These are phyloP conservation scores for Eleutherodactylus coqui DNA, from an alignment of 2,797 vertebrate genomes.

Conservation along the genomic window DNA sequence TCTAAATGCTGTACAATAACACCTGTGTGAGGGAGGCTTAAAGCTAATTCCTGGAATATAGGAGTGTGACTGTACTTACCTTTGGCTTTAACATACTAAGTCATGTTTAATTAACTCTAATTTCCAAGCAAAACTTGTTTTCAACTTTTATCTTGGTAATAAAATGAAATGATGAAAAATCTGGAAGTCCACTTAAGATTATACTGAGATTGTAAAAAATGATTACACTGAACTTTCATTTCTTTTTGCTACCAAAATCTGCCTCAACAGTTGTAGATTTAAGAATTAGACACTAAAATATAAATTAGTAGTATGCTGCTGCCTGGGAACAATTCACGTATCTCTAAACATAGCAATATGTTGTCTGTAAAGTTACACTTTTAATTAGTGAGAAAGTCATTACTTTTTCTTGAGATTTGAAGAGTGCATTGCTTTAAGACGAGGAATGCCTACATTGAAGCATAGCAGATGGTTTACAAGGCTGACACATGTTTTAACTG, in stretches of 20 bases:
- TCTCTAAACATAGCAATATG: slow-evolving; percentile 65
- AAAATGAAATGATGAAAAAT: not conserved
- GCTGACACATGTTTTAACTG: slow-evolving; percentile 65
- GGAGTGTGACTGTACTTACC: not conserved
- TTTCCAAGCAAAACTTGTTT: not conserved
- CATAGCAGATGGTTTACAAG: slow-evolving; percentile 67
- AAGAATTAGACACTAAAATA: slow-evolving; percentile 27
- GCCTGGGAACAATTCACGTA: slow-evolving; percentile 61
- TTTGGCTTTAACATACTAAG: not conserved
- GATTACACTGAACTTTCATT: not conserved
- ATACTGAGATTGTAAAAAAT: not conserved
- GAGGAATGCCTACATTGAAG: slow-evolving; percentile 47
- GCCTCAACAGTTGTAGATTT: slow-evolving; percentile 20
- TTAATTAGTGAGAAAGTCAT: slow-evolving; percentile 72
- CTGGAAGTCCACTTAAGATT: not conserved
- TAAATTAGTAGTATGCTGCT: slow-evolving; percentile 18
- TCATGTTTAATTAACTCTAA: not conserved
- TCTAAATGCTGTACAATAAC: no score
- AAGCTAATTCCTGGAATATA: not conserved
- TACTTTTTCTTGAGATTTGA: slow-evolving; percentile 69
- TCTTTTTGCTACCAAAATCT: not conserved
- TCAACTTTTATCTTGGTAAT: not conserved
- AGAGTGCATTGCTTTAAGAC: slow-evolving; percentile 64
- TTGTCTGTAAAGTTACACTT: slow-evolving; percentile 66
- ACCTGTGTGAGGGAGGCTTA: no score